Percentiles rank a stretch among this genome's conserved stretches.
These are phyloP conservation scores for Meliscaeva auricollis DNA, from an alignment of 2,888 invertebrate genomes.

Conservation along the genomic window DNA sequence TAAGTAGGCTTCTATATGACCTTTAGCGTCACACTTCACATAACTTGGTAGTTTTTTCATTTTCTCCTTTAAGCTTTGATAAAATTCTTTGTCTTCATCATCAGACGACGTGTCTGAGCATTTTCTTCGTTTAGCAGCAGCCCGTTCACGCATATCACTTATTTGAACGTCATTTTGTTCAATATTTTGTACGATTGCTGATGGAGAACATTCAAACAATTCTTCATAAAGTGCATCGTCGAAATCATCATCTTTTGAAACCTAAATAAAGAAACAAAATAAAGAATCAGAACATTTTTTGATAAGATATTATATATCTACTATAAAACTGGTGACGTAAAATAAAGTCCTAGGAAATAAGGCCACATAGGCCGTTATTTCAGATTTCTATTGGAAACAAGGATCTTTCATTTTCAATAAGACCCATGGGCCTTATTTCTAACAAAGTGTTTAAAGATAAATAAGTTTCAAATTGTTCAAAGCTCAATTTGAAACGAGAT, in stretches of 20 bases:
- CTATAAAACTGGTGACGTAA: too few relatives aligned
- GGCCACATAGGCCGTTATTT: too few relatives aligned
- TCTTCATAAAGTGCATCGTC: conserved; percentile 10
- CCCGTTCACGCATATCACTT: background rate
- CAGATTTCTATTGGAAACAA: too few relatives aligned
- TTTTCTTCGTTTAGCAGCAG: background rate
- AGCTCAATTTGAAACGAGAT: too few relatives aligned
- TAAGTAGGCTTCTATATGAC: conserved; percentile 21
- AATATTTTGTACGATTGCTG: conserved; percentile 1
- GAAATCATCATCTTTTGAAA: background rate
- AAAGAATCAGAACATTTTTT: background rate
- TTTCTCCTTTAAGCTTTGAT: background rate
- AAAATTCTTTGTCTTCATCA: conserved; percentile 16
- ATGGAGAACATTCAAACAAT: conserved; percentile 21
- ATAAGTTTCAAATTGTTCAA: too few relatives aligned
- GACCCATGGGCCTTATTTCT: too few relatives aligned
- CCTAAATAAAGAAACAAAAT: background rate
- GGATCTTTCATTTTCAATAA: too few relatives aligned
- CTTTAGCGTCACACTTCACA: background rate
- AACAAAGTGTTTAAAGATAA: too few relatives aligned
- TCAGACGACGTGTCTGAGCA: background rate
- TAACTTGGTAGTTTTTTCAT: conserved; percentile 20
- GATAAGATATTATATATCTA: too few relatives aligned
- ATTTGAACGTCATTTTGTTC: background rate
- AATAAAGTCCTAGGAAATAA: too few relatives aligned